Conservation (phyloP, 2,888 invertebrate genomes). For the Sarcophaga subvicina region DNA sequence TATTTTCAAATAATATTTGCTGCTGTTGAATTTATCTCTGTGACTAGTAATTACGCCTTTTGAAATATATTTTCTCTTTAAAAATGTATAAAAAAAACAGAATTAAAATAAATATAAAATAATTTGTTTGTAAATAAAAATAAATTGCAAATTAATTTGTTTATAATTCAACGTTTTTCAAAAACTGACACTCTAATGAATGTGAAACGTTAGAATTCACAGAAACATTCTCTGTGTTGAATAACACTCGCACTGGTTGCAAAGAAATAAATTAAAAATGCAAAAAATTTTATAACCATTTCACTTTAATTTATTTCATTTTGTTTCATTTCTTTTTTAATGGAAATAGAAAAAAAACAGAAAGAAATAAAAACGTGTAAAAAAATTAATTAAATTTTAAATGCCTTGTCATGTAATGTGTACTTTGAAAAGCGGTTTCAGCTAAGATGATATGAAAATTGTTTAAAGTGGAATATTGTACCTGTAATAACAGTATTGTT, state of each 20-base stretch:
- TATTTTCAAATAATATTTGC: too few species aligned
- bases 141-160: not conserved
- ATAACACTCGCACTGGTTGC: not conserved
- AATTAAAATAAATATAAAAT: not conserved
- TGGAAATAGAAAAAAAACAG: not conserved
- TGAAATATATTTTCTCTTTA: not conserved
- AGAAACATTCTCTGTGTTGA: not conserved
- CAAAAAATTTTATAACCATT: not conserved
- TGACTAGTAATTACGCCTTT: not conserved
- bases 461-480: not conserved
- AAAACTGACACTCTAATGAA: not conserved
- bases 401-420: not conserved
- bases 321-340: not conserved
- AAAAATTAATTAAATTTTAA: not conserved
- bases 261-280: not conserved
- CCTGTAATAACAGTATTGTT: not conserved
- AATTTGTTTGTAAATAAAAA: not conserved
- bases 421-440: not conserved
- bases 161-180: not conserved
- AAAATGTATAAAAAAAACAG: not conserved
- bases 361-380: not conserved
- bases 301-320: too few species aligned
- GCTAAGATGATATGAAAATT: not conserved
- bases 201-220: not conserved
- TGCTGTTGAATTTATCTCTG: not conserved